Conservation (phyloP, 2,797 vertebrate species). For the Myotis daubentonii region DNA sequence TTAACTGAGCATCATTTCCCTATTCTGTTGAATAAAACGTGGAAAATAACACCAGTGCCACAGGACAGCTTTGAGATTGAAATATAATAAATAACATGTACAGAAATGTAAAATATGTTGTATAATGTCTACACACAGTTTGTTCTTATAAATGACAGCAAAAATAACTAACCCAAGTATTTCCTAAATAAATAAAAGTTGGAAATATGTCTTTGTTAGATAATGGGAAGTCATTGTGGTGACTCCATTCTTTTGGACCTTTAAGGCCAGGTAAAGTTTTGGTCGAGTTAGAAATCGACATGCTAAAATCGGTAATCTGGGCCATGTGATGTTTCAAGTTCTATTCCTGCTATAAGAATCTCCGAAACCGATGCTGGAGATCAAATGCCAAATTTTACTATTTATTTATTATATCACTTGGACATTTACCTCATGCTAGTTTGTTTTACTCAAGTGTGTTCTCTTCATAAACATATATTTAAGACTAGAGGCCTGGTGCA, state of each 20-base stretch:
- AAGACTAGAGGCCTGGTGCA: too few species aligned
- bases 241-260: not conserved
- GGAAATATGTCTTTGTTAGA: not conserved
- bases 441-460: not conserved
- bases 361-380: not conserved
- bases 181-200: not conserved
- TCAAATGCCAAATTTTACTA: not conserved
- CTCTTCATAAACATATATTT: constrained; percentile 26
- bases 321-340: not conserved
- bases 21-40: not conserved
- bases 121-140: not conserved
- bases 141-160: not conserved
- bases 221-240: not conserved
- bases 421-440: not conserved
- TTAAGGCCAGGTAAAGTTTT: not conserved
- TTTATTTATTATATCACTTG: not conserved
- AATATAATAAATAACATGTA: not conserved
- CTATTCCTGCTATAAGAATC: not conserved
- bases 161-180: not conserved
- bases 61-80: not conserved
- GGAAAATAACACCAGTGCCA: not conserved
- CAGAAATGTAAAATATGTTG: not conserved
- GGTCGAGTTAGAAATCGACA: not conserved
- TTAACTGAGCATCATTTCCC: not conserved
- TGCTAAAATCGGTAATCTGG: not conserved